Percentiles rank a stretch among this genome's conserved stretches.
phyloP scores from a whole-genome alignment of 2,113 vertebrate genomes.

The Prochilodus magdalenae region DNA sequence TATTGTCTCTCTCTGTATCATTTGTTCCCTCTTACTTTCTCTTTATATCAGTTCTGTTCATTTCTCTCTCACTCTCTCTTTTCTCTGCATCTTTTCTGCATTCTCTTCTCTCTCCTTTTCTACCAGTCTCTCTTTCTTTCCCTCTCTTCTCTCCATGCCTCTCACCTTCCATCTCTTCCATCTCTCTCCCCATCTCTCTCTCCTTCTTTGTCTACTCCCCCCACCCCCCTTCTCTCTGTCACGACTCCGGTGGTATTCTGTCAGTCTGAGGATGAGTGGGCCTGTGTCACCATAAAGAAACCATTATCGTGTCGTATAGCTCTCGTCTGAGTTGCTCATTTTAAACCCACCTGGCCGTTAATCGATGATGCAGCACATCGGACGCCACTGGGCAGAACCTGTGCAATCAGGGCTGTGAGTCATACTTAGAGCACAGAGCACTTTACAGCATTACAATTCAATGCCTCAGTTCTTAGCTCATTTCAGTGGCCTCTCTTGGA shows the following conservation, averaged over 20 bases:
- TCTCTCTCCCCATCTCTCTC: not conserved
- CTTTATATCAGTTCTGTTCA: too few relatives aligned
- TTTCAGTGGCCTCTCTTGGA: slow-evolving; percentile 2
- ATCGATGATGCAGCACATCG: slow-evolving; percentile 39
- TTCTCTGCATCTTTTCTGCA: too few relatives aligned
- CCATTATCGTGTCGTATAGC: slow-evolving; percentile 44
- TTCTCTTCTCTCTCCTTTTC: too few relatives aligned
- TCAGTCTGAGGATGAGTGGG: slow-evolving; percentile 27
- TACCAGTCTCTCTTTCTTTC: too few relatives aligned
- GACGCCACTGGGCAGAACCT: slow-evolving; percentile 10
- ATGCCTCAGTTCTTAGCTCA: not conserved
- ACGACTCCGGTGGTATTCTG: slow-evolving; percentile 3
- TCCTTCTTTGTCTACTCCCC: not conserved
- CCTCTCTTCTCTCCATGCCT: too few relatives aligned
- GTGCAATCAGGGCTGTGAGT: slow-evolving; percentile 31
- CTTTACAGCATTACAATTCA: not conserved
- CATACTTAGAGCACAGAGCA: slow-evolving; percentile 16
- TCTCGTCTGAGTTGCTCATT: slow-evolving; percentile 40
- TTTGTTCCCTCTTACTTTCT: too few relatives aligned
- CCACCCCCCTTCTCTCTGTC: slow-evolving; percentile 8
- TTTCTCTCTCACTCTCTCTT: too few relatives aligned
- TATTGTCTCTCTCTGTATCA: too few relatives aligned
- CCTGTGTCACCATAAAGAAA: slow-evolving; percentile 36
- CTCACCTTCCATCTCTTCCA: too few relatives aligned
- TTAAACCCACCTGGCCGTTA: slow-evolving; percentile 43